phyloP scores from a whole-genome alignment of 2,888 invertebrate genomes.

The Cylloceria caligata region DNA sequence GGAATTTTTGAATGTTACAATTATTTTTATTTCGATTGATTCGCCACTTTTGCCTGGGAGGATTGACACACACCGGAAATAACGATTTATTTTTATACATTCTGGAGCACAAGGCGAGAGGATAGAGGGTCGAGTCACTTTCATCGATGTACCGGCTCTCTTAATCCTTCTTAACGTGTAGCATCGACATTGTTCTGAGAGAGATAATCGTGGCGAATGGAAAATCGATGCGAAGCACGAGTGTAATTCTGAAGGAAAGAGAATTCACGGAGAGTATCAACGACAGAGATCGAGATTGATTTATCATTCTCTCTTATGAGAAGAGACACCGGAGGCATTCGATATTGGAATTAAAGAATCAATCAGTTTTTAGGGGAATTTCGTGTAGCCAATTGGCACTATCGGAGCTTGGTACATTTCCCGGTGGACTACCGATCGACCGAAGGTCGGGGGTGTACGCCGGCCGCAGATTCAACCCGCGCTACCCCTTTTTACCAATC shows the following conservation, averaged over 20 bases:
- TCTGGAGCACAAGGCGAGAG: conserved; percentile 7
- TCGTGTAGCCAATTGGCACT: no score
- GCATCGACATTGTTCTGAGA: conserved; percentile 29
- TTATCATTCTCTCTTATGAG: no score
- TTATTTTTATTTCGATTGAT: neutral
- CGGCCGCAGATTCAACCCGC: no score
- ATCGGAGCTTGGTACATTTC: no score
- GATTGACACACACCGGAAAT: conserved; percentile 31
- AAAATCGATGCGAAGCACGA: conserved; percentile 10
- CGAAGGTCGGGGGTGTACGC: no score
- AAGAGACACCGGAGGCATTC: no score
- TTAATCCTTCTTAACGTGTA: conserved; percentile 25
- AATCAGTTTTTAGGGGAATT: no score
- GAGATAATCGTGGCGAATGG: conserved; percentile 42
- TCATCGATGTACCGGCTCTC: conserved; percentile 7
- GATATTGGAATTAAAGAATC: no score
- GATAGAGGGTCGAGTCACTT: conserved; percentile 47
- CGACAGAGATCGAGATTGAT: neutral
- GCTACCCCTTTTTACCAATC: no score
- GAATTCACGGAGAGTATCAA: neutral
- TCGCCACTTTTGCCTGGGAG: neutral
- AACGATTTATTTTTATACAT: conserved; percentile 51
- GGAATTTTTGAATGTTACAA: neutral
- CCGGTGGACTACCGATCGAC: no score
- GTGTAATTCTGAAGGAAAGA: neutral